These are phyloP conservation scores for Leptinotarsa rubiginosa DNA, from an alignment of 2,888 invertebrate genomes.

Conservation along the genomic window DNA sequence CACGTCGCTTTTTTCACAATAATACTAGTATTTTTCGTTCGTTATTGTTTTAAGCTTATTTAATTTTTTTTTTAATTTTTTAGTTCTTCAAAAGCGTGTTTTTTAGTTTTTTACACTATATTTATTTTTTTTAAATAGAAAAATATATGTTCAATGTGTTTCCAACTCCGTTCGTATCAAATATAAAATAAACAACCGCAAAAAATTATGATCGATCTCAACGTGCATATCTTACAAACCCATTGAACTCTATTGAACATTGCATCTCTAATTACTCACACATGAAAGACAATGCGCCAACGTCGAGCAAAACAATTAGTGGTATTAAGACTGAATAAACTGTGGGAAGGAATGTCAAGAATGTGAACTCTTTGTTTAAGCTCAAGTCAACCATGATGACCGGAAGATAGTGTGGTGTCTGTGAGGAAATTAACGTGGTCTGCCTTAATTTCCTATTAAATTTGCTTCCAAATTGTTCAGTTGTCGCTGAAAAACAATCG, in stretches of 20 bases:
- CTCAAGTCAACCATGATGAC: constrained; percentile 52
- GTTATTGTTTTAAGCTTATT: no score
- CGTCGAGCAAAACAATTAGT: constrained; percentile 41
- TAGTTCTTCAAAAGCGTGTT: no score
- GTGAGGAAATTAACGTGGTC: constrained; percentile 42
- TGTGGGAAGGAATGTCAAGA: constrained; percentile 56
- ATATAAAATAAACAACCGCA: not conserved
- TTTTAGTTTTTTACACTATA: no score
- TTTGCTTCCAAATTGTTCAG: constrained; percentile 10
- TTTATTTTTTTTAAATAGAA: no score
- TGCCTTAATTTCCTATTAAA: constrained; percentile 35
- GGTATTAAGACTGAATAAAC: constrained; percentile 41
- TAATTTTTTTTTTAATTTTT: no score
- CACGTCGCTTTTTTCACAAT: no score
- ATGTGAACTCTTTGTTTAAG: constrained; percentile 52
- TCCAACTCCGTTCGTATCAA: no score
- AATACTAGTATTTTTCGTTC: no score
- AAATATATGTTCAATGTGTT: no score
- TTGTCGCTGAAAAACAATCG: constrained; percentile 17
- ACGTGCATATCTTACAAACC: not conserved
- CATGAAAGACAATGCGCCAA: constrained; percentile 38
- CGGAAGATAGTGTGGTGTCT: constrained; percentile 44
- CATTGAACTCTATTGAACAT: constrained; percentile 20
- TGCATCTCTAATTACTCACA: constrained; percentile 25
- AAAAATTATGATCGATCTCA: not conserved